A percentile compares a stretch with the other conserved stretches of the same genome.
These are phyloP conservation scores for Lochmaea capreae DNA, from an alignment of 2,888 invertebrate genomes.

Conservation along the genomic window DNA sequence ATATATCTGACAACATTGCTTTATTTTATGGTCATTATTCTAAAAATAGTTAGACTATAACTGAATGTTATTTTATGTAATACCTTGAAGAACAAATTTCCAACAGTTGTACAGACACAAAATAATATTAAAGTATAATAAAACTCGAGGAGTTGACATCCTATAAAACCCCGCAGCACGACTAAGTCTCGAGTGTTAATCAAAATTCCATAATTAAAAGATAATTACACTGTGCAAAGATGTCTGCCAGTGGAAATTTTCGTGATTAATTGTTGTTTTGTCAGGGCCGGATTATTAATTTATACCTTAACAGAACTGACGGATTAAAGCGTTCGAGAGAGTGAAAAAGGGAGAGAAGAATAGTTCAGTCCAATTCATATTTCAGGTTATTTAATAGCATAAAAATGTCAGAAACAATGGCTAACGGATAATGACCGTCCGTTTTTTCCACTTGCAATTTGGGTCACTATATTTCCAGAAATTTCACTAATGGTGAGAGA, in stretches of 20 bases:
- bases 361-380: slow-evolving; percentile 11
- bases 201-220: slow-evolving; percentile 59
- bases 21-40: too few species aligned
- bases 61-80: too few species aligned
- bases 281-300: slow-evolving; percentile 47
- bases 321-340: slow-evolving; percentile 39
- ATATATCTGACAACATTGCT: too few species aligned
- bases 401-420: slow-evolving; percentile 39
- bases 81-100: too few species aligned
- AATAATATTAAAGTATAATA: background rate
- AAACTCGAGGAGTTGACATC: background rate
- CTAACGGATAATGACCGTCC: slow-evolving; percentile 12
- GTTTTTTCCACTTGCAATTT: slow-evolving; percentile 20
- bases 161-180: slow-evolving; percentile 4
- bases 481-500: too few species aligned
- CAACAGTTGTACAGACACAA: background rate
- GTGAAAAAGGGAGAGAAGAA: slow-evolving; percentile 3
- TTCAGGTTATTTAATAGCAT: slow-evolving; percentile 33
- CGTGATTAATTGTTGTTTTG: slow-evolving; percentile 56
- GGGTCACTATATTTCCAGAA: background rate
- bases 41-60: too few species aligned
- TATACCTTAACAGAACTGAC: slow-evolving; percentile 40
- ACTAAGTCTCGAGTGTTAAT: slow-evolving; percentile 48
- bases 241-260: slow-evolving; percentile 47
- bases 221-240: slow-evolving; percentile 52